A percentile compares a stretch with the other conserved stretches of the same genome.
Evolutionary conservation across 2,113 vertebrate species (phyloP).

Genomic region (Toxotes jaculatrix): DNA sequence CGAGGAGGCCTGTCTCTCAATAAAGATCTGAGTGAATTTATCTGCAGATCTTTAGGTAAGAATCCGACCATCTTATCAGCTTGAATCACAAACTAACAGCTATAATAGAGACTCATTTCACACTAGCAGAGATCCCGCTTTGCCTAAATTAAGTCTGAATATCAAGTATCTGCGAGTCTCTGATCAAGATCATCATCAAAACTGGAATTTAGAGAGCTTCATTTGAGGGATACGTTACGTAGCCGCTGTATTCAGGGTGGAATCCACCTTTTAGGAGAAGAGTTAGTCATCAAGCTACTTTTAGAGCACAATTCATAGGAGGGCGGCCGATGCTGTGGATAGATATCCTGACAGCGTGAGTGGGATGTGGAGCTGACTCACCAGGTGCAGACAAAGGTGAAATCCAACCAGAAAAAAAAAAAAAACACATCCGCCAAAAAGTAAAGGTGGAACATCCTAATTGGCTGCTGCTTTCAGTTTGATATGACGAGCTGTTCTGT

Average conservation of each 20-base stretch:
- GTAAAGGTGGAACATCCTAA: slow-evolving; percentile 2
- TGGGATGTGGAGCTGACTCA: slow-evolving; percentile 63
- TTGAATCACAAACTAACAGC: slow-evolving; percentile 20
- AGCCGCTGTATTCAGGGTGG: not conserved
- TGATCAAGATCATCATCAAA: not conserved
- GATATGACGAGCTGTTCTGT: not conserved
- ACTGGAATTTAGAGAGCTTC: not conserved
- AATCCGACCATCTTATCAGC: slow-evolving; percentile 10
- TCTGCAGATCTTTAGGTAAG: not conserved
- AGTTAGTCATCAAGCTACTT: slow-evolving; percentile 48
- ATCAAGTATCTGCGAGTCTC: not conserved
- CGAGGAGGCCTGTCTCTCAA: not conserved
- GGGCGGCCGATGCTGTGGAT: not conserved
- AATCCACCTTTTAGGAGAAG: slow-evolving; percentile 17
- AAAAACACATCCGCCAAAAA: not conserved
- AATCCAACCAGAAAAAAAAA: not conserved
- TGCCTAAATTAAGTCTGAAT: not conserved
- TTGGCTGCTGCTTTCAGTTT: not conserved
- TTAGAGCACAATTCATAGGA: slow-evolving; percentile 7
- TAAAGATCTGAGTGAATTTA: not conserved
- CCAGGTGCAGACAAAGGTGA: slow-evolving; percentile 43
- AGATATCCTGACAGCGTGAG: slow-evolving; percentile 29
- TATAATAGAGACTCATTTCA: not conserved
- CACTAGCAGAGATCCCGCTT: not conserved
- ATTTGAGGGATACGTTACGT: not conserved